A percentile compares a stretch with the other conserved stretches of the same genome.
Conservation (phyloP, 2,888 invertebrate species). For the Lepidochitona cinerea region DNA sequence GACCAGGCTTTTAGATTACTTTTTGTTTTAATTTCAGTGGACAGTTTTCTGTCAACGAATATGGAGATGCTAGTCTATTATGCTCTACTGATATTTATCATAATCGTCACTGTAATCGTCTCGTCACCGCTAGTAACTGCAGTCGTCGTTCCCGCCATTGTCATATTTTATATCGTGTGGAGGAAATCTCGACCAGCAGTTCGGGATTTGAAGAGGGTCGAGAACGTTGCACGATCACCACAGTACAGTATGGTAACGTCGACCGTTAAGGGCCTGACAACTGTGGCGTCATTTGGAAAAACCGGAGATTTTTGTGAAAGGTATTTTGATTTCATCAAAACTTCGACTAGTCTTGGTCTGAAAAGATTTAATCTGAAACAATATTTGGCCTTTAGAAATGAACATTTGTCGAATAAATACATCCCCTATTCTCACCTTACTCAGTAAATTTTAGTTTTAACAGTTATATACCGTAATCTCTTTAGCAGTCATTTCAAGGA, state of each 20-base stretch:
- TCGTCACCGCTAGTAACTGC: slow-evolving; percentile 29
- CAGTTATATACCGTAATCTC: too few species aligned
- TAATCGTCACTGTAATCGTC: background rate
- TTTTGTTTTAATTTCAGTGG: background rate
- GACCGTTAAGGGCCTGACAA: slow-evolving; percentile 74
- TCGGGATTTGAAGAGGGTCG: slow-evolving; percentile 63
- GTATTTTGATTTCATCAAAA: too few species aligned
- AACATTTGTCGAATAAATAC: too few species aligned
- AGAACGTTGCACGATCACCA: slow-evolving; percentile 75
- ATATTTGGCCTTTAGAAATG: too few species aligned
- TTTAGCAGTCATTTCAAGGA: too few species aligned
- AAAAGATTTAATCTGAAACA: too few species aligned
- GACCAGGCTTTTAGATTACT: too few species aligned
- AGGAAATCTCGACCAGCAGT: slow-evolving; percentile 65
- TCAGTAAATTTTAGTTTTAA: too few species aligned
- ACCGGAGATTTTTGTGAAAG: slow-evolving; percentile 70
- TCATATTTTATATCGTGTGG: slow-evolving; percentile 65
- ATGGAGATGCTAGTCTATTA: background rate
- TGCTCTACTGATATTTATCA: background rate
- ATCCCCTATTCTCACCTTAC: too few species aligned
- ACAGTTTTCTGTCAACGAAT: background rate
- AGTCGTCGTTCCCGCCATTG: slow-evolving; percentile 60
- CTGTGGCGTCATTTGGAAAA: slow-evolving; percentile 75
- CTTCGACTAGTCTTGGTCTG: too few species aligned
- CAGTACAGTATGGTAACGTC: slow-evolving; percentile 75